A percentile compares a stretch with the other conserved stretches of the same genome.
These are phyloP conservation scores for Scaptodrosophila latifasciaeformis DNA, from an alignment of 2,888 invertebrate species.

Conservation along the genomic window DNA sequence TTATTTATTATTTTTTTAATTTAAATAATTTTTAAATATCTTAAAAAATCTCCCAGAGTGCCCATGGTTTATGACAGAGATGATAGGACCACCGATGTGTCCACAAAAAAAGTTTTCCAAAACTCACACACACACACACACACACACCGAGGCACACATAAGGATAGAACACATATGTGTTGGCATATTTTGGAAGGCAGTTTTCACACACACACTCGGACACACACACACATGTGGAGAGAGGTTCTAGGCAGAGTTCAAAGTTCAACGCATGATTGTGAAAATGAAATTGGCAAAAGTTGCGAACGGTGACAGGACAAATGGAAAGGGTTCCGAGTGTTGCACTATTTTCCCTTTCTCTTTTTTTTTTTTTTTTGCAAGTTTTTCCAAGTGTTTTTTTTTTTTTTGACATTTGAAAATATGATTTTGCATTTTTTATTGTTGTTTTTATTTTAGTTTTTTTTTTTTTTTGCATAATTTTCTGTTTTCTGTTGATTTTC, in stretches of 20 bases:
- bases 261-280: constrained; percentile 71
- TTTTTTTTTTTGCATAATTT: constrained; percentile 54
- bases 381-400: constrained; percentile 8
- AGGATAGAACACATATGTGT: constrained; percentile 25
- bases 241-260: constrained; percentile 66
- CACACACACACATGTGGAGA: constrained; percentile 14
- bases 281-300: constrained; percentile 70
- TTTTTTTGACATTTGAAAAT: constrained; percentile 9
- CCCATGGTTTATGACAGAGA: constrained; percentile 43
- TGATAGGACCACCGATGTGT: constrained; percentile 32
- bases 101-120: constrained; percentile 45
- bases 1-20: no score
- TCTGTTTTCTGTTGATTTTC: constrained; percentile 20
- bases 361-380: not conserved
- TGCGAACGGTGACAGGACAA: constrained; percentile 26
- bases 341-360: not conserved
- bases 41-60: constrained; percentile 35
- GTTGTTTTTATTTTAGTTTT: no score
- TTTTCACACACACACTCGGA: constrained; percentile 36
- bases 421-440: constrained; percentile 18
- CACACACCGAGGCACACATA: constrained; percentile 17
- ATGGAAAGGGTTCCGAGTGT: no score
- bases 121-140: not conserved
- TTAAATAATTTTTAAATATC: no score
- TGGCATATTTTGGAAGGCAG: constrained; percentile 60